A percentile compares a stretch with the other conserved stretches of the same genome.
These are phyloP conservation scores for Cossypha dichroa DNA, from an alignment of 2,797 vertebrate species.

Conservation along the genomic window DNA sequence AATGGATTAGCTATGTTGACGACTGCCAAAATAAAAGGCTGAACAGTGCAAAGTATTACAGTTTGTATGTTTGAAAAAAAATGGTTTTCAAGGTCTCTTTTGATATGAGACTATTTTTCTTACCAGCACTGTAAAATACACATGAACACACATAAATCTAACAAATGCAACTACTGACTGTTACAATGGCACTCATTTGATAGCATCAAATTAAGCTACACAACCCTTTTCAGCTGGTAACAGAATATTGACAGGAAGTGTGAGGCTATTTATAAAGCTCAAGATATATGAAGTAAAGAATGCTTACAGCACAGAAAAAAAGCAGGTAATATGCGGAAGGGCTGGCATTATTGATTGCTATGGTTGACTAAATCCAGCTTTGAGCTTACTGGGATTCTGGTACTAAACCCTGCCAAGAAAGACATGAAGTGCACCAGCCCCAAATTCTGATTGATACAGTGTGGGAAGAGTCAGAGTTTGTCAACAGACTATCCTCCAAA, in stretches of 20 bases:
- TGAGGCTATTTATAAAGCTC: slow-evolving; percentile 50
- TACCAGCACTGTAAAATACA: background rate
- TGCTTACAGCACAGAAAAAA: background rate
- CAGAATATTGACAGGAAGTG: slow-evolving; percentile 39
- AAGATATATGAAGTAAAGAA: slow-evolving; percentile 48
- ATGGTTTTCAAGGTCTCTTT: background rate
- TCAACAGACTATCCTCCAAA: background rate
- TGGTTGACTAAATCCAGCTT: background rate
- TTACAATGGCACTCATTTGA: slow-evolving; percentile 30
- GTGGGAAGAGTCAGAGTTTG: background rate
- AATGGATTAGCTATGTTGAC: background rate
- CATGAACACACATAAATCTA: background rate
- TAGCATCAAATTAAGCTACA: slow-evolving; percentile 46
- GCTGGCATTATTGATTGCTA: background rate
- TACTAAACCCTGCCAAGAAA: background rate
- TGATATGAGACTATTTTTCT: background rate
- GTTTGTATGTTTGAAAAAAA: background rate
- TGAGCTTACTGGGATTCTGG: background rate
- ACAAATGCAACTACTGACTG: slow-evolving; percentile 40
- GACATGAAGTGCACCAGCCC: background rate
- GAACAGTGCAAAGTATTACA: background rate
- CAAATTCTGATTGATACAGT: background rate
- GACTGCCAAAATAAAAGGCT: slow-evolving; percentile 5
- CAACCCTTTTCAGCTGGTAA: slow-evolving; percentile 72
- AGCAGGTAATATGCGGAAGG: background rate